Percentiles rank a stretch among this genome's conserved stretches.
phyloP scores from a whole-genome alignment of 2,797 vertebrate genomes.

The Ptychadena robeensis region DNA sequence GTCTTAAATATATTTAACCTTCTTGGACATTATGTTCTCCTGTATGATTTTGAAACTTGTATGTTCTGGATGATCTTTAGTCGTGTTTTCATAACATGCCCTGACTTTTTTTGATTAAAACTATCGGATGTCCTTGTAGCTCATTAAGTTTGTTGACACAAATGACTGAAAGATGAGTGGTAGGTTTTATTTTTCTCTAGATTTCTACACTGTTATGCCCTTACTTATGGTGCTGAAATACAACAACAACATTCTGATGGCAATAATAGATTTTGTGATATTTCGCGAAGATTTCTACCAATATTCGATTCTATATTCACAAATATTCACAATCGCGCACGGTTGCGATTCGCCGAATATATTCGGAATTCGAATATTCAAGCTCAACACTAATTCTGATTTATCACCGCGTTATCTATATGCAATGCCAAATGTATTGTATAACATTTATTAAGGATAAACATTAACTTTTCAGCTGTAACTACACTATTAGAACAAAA shows the following conservation, averaged over 20 bases:
- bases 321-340: too few species aligned
- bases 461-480: not conserved
- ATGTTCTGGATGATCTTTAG: not conserved
- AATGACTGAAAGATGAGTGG: conserved; percentile 45
- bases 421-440: not conserved
- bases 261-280: too few species aligned
- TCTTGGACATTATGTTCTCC: not conserved
- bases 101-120: not conserved
- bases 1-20: not conserved
- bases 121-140: conserved; percentile 23
- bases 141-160: conserved; percentile 53
- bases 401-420: conserved; percentile 2
- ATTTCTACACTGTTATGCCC: conserved; percentile 37
- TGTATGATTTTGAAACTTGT: not conserved
- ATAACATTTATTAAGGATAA: not conserved
- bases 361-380: too few species aligned
- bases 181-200: conserved; percentile 42
- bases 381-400: too few species aligned
- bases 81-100: not conserved
- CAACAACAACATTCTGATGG: too few species aligned
- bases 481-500: too few species aligned
- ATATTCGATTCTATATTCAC: too few species aligned
- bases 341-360: too few species aligned
- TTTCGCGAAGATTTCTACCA: too few species aligned
- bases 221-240: conserved; percentile 10